These are phyloP conservation scores for Terrapene triunguis DNA, from an alignment of 2,113 vertebrate species.

Conservation along the genomic window DNA sequence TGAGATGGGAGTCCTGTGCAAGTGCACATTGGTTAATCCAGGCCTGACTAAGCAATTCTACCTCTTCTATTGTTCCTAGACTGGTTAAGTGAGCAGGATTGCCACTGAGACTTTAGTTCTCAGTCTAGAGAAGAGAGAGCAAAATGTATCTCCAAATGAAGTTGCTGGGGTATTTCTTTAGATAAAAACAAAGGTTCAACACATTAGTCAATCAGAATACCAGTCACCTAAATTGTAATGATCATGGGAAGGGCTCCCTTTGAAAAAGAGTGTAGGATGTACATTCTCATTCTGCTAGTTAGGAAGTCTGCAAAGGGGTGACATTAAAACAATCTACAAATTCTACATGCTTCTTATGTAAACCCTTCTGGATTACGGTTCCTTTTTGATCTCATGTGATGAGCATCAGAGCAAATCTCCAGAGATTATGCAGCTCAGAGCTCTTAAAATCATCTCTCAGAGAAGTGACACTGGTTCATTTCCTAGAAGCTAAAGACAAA, in stretches of 20 bases:
- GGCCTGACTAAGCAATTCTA: background rate
- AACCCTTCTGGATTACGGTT: background rate
- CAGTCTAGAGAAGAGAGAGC: background rate
- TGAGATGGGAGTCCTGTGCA: no score
- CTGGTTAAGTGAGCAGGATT: background rate
- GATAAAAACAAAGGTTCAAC: background rate
- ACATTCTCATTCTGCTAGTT: background rate
- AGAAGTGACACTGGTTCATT: background rate
- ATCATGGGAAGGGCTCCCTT: background rate
- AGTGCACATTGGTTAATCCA: no score
- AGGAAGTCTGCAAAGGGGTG: background rate
- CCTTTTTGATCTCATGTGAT: background rate
- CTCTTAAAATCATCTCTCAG: background rate
- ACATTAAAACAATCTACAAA: background rate
- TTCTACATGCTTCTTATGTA: background rate
- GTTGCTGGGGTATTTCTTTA: background rate
- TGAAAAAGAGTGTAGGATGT: background rate
- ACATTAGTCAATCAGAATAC: background rate
- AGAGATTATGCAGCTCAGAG: background rate
- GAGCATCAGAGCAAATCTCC: background rate
- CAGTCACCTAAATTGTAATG: background rate
- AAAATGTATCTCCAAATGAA: background rate
- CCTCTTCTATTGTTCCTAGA: background rate
- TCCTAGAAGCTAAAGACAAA: constrained; percentile 11
- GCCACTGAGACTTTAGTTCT: background rate